Conservation (phyloP, 1,140 invertebrate species). For the Drosophila suzukii region DNA sequence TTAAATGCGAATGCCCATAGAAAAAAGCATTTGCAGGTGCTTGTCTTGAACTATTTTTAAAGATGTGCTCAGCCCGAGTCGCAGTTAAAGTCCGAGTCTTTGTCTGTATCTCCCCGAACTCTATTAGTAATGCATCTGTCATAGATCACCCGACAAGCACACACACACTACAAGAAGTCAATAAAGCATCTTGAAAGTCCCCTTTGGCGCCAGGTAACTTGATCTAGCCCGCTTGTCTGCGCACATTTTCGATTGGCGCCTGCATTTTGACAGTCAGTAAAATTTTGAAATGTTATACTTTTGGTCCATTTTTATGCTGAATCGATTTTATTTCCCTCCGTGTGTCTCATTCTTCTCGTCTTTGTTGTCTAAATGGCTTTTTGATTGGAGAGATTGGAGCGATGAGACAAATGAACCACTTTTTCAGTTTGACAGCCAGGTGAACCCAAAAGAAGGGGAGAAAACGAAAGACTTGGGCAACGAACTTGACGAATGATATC, state of each 20-base stretch:
- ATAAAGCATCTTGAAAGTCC: conserved; percentile 63
- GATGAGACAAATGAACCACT: conserved; percentile 78
- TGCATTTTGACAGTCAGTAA: conserved; percentile 82
- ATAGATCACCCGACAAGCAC: conserved; percentile 29
- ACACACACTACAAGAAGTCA: conserved; percentile 26
- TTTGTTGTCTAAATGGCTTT: conserved; percentile 74
- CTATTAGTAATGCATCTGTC: conserved; percentile 71
- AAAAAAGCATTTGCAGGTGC: conserved; percentile 50
- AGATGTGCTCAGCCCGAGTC: conserved; percentile 69
- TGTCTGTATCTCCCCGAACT: conserved; percentile 22
- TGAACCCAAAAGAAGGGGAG: conserved; percentile 3
- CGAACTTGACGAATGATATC: conserved; percentile 45
- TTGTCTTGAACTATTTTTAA: conserved; percentile 75
- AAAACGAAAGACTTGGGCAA: conserved; percentile 38
- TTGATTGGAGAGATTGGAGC: conserved; percentile 70
- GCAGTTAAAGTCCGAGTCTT: conserved; percentile 14
- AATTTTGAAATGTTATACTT: conserved; percentile 84
- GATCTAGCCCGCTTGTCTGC: conserved; percentile 67
- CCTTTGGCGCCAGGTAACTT: conserved; percentile 47
- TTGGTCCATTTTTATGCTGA: conserved; percentile 55
- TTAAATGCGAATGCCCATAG: conserved; percentile 27
- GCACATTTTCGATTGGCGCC: conserved; percentile 24
- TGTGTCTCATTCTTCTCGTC: conserved; percentile 30
- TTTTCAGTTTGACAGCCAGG: conserved; percentile 71
- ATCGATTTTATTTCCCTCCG: conserved; percentile 65